Conservation (phyloP, 2,797 vertebrate genomes). For the Takifugu rubripes region DNA sequence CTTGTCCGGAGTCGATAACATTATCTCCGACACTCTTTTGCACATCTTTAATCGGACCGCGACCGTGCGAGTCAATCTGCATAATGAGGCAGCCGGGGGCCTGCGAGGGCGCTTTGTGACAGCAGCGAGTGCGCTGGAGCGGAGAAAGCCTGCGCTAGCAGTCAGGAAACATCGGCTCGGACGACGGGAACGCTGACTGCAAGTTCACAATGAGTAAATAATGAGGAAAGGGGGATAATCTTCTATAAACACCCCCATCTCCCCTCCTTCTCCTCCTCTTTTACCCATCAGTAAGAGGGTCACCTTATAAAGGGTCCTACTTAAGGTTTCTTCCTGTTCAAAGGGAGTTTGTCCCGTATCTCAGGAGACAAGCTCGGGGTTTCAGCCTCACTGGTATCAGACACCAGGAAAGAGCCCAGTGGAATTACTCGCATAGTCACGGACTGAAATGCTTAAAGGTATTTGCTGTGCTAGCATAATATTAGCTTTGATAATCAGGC, state of each 20-base stretch:
- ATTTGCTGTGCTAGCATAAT: no score
- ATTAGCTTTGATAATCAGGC: no score
- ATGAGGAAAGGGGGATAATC: no score
- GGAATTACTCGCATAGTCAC: no score
- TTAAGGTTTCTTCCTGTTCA: no score
- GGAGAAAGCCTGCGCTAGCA: not conserved
- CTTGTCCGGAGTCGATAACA: constrained; percentile 36
- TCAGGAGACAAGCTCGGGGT: no score
- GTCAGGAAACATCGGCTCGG: not conserved
- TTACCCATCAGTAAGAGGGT: not conserved
- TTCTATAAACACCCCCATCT: no score
- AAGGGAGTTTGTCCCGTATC: no score
- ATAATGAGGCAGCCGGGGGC: constrained; percentile 18
- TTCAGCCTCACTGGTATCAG: no score
- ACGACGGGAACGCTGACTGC: not conserved
- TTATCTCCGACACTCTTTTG: constrained; percentile 21
- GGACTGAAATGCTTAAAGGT: no score
- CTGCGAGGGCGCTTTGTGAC: constrained; percentile 11
- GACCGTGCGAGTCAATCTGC: constrained; percentile 1
- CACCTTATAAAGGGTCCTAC: no score
- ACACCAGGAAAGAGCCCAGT: no score
- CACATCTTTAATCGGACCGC: not conserved
- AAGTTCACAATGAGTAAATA: not conserved
- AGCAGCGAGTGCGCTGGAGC: constrained; percentile 10
- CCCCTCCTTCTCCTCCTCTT: not conserved